These are phyloP conservation scores for Mionectes macconnelli DNA, from an alignment of 2,113 vertebrate genomes.

Conservation along the genomic window DNA sequence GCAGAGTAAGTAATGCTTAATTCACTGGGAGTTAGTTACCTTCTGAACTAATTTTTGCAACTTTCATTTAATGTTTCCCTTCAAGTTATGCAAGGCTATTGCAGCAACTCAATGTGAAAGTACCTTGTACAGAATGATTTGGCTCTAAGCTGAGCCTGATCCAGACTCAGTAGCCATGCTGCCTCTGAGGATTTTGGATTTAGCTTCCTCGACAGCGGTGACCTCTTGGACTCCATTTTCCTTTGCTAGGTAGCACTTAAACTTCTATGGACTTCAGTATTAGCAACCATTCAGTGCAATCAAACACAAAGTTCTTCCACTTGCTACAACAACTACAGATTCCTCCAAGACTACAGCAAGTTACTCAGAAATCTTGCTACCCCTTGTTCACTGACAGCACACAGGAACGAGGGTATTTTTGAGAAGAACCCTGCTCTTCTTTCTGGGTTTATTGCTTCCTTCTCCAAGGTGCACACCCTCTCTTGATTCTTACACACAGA, in stretches of 20 bases:
- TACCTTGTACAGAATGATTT: background rate
- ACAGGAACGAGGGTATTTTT: rapidly evolving
- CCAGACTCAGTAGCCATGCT: background rate
- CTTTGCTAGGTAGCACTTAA: background rate
- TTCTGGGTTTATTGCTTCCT: background rate
- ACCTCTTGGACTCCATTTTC: background rate
- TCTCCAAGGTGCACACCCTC: background rate
- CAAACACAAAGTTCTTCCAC: background rate
- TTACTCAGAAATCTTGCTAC: background rate
- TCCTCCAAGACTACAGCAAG: background rate
- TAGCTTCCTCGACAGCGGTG: background rate
- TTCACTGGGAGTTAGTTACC: background rate
- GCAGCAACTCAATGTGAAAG: background rate
- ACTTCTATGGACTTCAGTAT: background rate
- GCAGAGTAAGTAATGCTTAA: background rate
- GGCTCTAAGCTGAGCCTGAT: background rate
- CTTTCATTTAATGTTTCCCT: background rate
- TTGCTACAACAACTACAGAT: background rate
- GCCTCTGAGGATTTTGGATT: background rate
- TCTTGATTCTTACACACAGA: background rate
- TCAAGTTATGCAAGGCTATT: background rate
- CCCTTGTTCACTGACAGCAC: background rate
- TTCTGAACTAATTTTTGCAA: background rate
- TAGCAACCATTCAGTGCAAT: background rate
- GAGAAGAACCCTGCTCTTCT: background rate